phyloP scores from a whole-genome alignment of 2,888 invertebrate species.

The Myopa tessellatipennis region DNA sequence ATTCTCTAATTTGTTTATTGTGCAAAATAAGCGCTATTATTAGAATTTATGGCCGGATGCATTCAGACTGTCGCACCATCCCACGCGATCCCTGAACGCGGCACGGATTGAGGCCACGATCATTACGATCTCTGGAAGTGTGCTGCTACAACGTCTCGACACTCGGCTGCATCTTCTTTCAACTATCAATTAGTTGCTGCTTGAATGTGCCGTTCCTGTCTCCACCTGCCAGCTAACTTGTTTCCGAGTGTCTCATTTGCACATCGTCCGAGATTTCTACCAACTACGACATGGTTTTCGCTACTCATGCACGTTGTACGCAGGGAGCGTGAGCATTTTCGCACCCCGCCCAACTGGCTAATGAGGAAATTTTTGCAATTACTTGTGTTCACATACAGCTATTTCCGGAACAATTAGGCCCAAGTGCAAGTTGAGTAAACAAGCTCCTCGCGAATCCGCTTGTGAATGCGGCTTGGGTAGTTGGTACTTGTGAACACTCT shows the following conservation, averaged over 20 bases:
- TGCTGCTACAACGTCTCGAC: neutral
- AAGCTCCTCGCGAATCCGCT: neutral
- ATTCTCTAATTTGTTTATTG: conserved; percentile 37
- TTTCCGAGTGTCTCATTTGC: neutral
- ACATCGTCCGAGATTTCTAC: neutral
- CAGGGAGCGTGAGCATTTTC: neutral
- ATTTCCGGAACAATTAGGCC: conserved; percentile 61
- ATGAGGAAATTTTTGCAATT: conserved; percentile 56
- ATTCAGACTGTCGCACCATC: conserved; percentile 1
- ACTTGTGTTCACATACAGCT: conserved; percentile 50
- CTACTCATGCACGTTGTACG: conserved; percentile 27
- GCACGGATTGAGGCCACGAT: conserved; percentile 35
- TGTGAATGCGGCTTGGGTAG: neutral
- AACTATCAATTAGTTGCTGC: conserved; percentile 25
- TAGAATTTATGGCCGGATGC: conserved; percentile 40
- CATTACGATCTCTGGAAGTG: conserved; percentile 1
- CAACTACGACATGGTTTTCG: conserved; percentile 3
- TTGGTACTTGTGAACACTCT: neutral
- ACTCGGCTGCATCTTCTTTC: neutral
- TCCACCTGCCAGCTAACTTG: neutral
- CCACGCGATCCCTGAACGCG: neutral
- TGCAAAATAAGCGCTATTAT: conserved; percentile 36
- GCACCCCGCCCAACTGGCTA: conserved; percentile 41
- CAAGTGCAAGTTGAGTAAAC: conserved; percentile 1
- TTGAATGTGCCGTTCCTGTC: neutral